Base-by-base conservation (phyloP, 1,140 invertebrate species). In the Leptoteleia sp. region DNA sequence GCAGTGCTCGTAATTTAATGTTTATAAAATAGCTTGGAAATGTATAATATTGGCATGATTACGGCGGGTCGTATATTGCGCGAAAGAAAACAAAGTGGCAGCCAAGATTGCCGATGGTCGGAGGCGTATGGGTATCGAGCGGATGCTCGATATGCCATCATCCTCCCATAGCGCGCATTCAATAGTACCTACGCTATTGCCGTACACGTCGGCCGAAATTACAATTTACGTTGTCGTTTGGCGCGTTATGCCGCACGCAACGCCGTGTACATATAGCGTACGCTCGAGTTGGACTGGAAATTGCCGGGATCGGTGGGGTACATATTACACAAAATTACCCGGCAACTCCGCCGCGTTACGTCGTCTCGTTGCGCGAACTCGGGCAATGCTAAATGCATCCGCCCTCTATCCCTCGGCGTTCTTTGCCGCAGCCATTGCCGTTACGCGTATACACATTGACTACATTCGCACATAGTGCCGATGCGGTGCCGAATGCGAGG, bases 151-250 rank as follows among this genome's bases (percentile, higher is more conserved):
- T 75, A 64, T 37, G 50, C 35, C 22, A 48, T 76, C 65, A 35
- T 48, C 62, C 75, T 59, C 42, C 42, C 59, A 54, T 65, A 61
- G 75, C 22, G 52, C 52, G 4, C 64, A 70, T 78, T 62, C 61
- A 78, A 78, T 78, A 72, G 68, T 68, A 54, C 43, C 17, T 42
- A 29, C 55, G 35, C 52, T 57, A 76, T 76, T 48, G 43, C 57
- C 62, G 55, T 77, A 62, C 73, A 75, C 47, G 73, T 81, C 73
- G 68, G 40, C 22, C 45, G 64, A 59, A 77, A 81, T 81, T 77
- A 77, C 75, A 77, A 81, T 81, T 81, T 81, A 77, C 75, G 75
- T 77, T 75, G 75, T 81, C 73, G 75, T 81, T 81, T 77, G 75
- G 75, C 73, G 79, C 79, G 72, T 80, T 76, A 76, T 71, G 50